These are phyloP conservation scores for Kradibia gibbosae DNA, from an alignment of 1,140 invertebrate species.

Conservation along the genomic window DNA sequence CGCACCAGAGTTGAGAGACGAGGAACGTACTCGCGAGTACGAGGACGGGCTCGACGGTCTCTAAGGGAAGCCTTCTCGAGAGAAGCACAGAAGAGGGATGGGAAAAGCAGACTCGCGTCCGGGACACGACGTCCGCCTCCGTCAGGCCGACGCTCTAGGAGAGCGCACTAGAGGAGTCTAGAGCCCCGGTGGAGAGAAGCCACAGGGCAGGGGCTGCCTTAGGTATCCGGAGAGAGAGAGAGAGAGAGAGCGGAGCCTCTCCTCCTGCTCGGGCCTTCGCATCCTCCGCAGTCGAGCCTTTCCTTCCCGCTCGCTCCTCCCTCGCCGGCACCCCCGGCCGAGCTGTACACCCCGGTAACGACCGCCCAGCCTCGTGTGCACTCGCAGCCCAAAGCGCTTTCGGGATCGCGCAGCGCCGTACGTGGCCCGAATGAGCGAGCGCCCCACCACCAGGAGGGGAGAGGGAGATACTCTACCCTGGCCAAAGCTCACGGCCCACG, in stretches of 20 bases:
- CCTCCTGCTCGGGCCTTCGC: too few species aligned
- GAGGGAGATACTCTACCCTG: neutral
- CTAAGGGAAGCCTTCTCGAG: neutral
- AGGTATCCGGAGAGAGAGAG: slow-evolving; percentile 53
- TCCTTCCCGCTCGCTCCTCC: slow-evolving; percentile 36
- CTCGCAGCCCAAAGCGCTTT: slow-evolving; percentile 62
- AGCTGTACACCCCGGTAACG: too few species aligned
- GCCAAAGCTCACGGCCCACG: neutral
- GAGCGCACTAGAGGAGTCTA: slow-evolving; percentile 71
- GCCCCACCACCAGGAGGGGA: neutral
- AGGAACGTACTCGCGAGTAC: slow-evolving; percentile 35
- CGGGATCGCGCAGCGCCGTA: slow-evolving; percentile 57
- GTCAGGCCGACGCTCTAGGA: slow-evolving; percentile 60
- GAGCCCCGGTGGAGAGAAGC: slow-evolving; percentile 64
- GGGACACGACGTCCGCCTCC: neutral
- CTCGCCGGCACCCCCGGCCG: slow-evolving; percentile 17
- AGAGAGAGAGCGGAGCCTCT: too few species aligned
- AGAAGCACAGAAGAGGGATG: neutral
- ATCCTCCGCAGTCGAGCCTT: neutral
- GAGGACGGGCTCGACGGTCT: neutral
- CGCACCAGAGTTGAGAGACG: slow-evolving; percentile 49
- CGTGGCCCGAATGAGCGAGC: slow-evolving; percentile 42
- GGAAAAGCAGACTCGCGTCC: neutral
- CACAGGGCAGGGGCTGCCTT: slow-evolving; percentile 62
- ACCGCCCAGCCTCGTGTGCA: slow-evolving; percentile 62